Evolutionary conservation across 2,797 vertebrate genomes (phyloP), one percentile per base, ranked within the genome.

Genomic region (Nannoperca obscura): DNA sequence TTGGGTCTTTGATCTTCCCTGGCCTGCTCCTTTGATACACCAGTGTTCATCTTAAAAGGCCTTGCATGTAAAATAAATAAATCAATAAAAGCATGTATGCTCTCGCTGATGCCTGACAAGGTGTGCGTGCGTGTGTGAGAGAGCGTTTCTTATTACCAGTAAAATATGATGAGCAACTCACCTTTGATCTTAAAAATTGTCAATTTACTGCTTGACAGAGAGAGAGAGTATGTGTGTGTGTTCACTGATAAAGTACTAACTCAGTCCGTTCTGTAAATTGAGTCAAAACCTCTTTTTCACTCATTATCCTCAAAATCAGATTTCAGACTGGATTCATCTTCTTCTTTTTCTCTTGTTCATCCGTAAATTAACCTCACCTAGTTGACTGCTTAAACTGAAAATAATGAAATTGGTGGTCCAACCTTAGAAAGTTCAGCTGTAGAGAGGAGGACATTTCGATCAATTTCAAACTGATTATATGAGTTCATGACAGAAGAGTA

Each of bases 1-100:
- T 71, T 30, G 44, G 52, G 47, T 76, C 91, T 94, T 93, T 93
- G 88, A 94, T 93, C 83, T 85, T 76, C 49, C 68, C 70, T 69
- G 60, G 49, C 86, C 86, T 87, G 65, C 57, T 69, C 81, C 89
- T 92, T 93, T 92, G 85, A 92, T 90, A 80, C 77, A 53, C 68
- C 88, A 88, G 74, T 68, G 80, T 82, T 73, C 62, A 77, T 52
- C 71, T 80, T 87, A 65, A 86, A 86, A 87, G 88, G 66, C 73
- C 76, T 64, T 20, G 74, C 64, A 49, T 80, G 78, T 70, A 50
- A 59, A 76, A 34, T 7, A 34, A 54, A 59, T 74, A 34, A 7
- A 34, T 7, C 7, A 34, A 34, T 27, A 74, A 52, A 83, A 60
- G 53, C 83, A 79, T 59, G 74, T 74, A 34, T 61, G 64, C 69